These are phyloP conservation scores for Heliconius congener DNA, from an alignment of 1,140 invertebrate genomes.

Conservation along the genomic window DNA sequence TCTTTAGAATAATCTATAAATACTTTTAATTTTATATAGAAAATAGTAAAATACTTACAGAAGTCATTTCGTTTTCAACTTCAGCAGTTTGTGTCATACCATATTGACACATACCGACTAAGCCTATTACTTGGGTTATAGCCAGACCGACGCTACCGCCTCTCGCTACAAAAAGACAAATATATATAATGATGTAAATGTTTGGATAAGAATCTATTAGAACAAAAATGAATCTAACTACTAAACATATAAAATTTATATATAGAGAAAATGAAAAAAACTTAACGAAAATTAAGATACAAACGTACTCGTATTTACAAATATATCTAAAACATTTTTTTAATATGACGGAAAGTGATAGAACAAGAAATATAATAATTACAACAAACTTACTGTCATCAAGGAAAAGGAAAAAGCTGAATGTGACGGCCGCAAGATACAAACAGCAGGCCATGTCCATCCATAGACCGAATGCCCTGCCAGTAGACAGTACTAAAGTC, in stretches of 20 bases:
- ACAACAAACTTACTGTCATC: conserved; percentile 51
- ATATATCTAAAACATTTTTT: no score
- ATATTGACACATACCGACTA: conserved; percentile 92
- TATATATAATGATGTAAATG: not conserved
- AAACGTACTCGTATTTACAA: no score
- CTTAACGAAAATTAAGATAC: no score
- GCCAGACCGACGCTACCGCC: conserved; percentile 90
- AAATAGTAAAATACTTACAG: conserved; percentile 80
- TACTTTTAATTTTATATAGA: no score
- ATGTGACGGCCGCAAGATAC: conserved; percentile 83
- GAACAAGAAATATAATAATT: no score
- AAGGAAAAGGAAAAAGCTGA: conserved; percentile 82
- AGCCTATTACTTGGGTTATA: conserved; percentile 88
- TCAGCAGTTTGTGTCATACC: conserved; percentile 93
- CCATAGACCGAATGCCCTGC: conserved; percentile 84
- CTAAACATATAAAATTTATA: no score
- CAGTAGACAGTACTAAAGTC: conserved; percentile 85
- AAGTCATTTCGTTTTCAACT: conserved; percentile 93
- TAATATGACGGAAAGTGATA: no score
- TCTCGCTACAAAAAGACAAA: not conserved
- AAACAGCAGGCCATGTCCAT: conserved; percentile 86
- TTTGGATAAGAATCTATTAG: no score
- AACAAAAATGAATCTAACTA: no score
- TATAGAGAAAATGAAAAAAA: no score
- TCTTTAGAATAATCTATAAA: no score